Base-by-base conservation (phyloP, 2,797 vertebrate species). In the Chelon labrosus region DNA sequence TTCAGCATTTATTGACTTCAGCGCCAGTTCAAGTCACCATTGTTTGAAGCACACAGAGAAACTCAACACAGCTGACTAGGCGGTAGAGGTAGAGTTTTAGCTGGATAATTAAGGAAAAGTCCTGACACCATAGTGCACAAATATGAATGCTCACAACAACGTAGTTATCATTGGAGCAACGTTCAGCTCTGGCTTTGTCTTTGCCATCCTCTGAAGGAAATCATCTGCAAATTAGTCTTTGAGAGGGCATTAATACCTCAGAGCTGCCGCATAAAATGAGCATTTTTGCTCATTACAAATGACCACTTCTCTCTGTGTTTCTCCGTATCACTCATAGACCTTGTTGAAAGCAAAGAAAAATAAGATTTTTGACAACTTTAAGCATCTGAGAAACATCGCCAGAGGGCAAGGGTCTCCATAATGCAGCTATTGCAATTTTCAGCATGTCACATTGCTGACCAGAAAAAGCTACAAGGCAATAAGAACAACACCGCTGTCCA, bases 341-440 rank as follows among this genome's bases (percentile, higher is more conserved):
- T 57, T 27, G 51, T 55, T 72, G 52, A 66, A 69, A 73, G 53
- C 11, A 44, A 41, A 52, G 19, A 67, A 31, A 22, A 2, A 38
- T 27, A 27, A 3, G 25, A 27, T 66, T 57, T 72, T 7, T 19
- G 42, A 25, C 54, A 60, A 79, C 61, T 80, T 80, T 72, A 55
- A 70, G 47, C 64, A 75, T 79, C 75, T 77, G 52, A 70, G 64
- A 75, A 88, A 79, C 65, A 58, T 14, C 50, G 61, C 87, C 77
- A 20, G 65, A 77, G 82, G 85, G 70, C 63, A 72, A 54, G 46
- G 66, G 70, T 76, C 68, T 73, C 17, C 2, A 54, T 73, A 83
- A 79, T 67, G 81, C 85, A 75, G 71, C 63, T 58, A 68, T 31
- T 75, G 86, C 85, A 83, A 81, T 90, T 90, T 89, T 70, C 57